Evolutionary conservation across 2,113 vertebrate species (phyloP), one percentile per base, ranked within the genome.

Genomic region (Microcebus ravelobensis): DNA sequence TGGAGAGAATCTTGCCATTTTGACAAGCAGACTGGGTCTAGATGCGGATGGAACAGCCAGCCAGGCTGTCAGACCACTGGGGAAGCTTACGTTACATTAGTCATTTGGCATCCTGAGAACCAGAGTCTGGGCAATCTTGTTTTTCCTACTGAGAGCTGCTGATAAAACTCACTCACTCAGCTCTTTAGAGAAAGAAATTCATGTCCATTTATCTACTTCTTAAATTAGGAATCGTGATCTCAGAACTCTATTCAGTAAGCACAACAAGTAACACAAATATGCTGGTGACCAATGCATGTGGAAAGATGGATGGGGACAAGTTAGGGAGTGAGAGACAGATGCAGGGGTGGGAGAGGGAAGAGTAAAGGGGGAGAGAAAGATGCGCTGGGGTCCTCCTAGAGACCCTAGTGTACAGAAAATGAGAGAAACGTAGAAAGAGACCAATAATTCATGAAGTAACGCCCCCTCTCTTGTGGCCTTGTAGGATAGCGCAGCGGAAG

Each of bases 71-170:
- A 79, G 81, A n/a, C 39, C 89, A 55, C 86, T 77, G 70, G 92
- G 63, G 89, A 92, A 67, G 79, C 90, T 57, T 70, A 45, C 92
- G 45, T 82, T 85, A 70, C 94, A 90, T 83, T 45, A 36, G 39
- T 73, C 77, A 39, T 57, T 79, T 55, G 89, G 85, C 68, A 59
- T 63, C 31, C 0, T 52, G 76, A 79, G 81, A 55, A 73, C 39
- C 70, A 83, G 59, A 42, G 29, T 8, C 59, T 83, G 82, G 85
- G n/a, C 79, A 61, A 52, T 39, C 65, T 65, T 83, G 59, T 80
- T 80, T 70, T 73, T 71, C 52, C 80, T 70, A 4, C 59, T 36
- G 52, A 92, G 36, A 77, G 52, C 67, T 52, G 45, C 87, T 67
- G 74, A 87, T 14, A 87, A 65, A 59, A 67, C 12, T 67, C 63